A percentile compares a stretch with the other conserved stretches of the same genome.
Evolutionary conservation across 2,888 invertebrate genomes (phyloP).

Genomic region (Diarsia dahlii): DNA sequence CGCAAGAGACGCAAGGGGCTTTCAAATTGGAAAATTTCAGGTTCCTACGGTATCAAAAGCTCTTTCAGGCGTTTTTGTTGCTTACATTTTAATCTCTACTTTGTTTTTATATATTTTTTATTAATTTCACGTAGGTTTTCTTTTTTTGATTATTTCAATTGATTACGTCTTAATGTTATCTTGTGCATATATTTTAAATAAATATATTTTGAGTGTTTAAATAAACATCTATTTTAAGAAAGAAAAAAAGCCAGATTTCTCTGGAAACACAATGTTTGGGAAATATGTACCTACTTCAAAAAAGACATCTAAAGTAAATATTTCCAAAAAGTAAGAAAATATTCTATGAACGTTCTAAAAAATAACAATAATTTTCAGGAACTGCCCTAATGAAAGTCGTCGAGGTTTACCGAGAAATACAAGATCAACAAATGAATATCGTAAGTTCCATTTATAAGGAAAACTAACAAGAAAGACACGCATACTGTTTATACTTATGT

Average conservation of each 20-base stretch:
- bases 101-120: background rate
- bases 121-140: background rate
- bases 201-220: background rate
- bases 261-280: background rate
- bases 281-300: too few relatives aligned
- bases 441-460: constrained; percentile 91
- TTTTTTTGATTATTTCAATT: too few relatives aligned
- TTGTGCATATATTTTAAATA: background rate
- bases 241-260: background rate
- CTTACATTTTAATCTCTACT: background rate
- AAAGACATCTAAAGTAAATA: background rate
- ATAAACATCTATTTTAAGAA: background rate
- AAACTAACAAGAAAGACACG: constrained; percentile 47
- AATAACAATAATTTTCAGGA: constrained; percentile 90
- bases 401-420: constrained; percentile 98
- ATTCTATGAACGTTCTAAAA: constrained; percentile 29
- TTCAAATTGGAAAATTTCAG: background rate
- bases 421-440: constrained; percentile 98
- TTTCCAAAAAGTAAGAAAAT: constrained; percentile 2
- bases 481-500: constrained; percentile 22
- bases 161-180: background rate
- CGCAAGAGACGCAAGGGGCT: too few relatives aligned
- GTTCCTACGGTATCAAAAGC: too few relatives aligned
- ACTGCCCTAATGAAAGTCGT: constrained; percentile 97
- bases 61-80: background rate